These are phyloP conservation scores for Phortica okadai DNA, from an alignment of 2,888 invertebrate genomes.

Conservation along the genomic window DNA sequence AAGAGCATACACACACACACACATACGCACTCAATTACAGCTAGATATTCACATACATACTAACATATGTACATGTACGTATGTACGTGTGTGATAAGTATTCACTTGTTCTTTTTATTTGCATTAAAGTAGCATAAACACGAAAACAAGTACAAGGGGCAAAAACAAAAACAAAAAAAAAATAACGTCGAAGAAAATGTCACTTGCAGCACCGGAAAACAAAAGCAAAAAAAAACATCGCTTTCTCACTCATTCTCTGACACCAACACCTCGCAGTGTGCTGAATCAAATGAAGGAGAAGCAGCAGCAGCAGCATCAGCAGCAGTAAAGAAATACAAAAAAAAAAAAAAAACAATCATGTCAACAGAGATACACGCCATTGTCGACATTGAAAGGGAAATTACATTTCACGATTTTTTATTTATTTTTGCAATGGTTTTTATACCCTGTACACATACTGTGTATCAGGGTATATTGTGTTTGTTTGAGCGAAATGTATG, in stretches of 20 bases:
- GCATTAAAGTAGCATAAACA: conserved; percentile 59
- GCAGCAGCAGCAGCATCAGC: no score
- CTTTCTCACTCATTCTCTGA: not conserved
- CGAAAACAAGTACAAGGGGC: conserved; percentile 47
- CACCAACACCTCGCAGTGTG: not conserved
- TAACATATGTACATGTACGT: not conserved
- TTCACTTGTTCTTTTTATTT: conserved; percentile 31
- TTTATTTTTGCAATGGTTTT: conserved; percentile 11
- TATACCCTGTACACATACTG: no score
- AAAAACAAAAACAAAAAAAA: conserved; percentile 37
- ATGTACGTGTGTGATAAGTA: conserved; percentile 3
- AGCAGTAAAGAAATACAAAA: conserved; percentile 39
- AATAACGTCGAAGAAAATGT: not conserved
- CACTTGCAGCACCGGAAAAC: conserved; percentile 1
- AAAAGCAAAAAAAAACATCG: not conserved
- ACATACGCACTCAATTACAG: conserved; percentile 10
- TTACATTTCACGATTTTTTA: conserved; percentile 60
- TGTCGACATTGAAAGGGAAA: conserved; percentile 68
- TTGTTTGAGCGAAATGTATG: no score
- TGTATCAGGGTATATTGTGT: no score
- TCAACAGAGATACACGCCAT: conserved; percentile 5
- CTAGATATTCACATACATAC: not conserved
- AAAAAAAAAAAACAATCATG: conserved; percentile 35
- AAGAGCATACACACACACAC: not conserved
- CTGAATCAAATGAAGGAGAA: no score